A percentile compares a stretch with the other conserved stretches of the same genome.
phyloP scores from a whole-genome alignment of 2,888 invertebrate genomes.

The Lamellibrachia satsuma region DNA sequence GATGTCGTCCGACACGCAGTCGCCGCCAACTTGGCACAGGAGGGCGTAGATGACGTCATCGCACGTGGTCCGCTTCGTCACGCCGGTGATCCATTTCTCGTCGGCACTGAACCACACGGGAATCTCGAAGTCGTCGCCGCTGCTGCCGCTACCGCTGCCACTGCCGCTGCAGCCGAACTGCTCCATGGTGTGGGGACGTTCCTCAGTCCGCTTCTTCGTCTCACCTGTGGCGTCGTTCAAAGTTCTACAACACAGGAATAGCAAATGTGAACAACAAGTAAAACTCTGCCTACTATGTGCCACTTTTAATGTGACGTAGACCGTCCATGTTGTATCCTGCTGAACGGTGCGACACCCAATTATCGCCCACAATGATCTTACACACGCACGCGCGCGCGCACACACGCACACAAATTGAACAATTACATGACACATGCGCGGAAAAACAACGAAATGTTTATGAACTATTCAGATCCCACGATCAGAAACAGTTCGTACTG shows the following conservation, averaged over 20 bases:
- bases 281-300: background rate
- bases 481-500: background rate
- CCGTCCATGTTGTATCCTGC: background rate
- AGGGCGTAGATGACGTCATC: slow-evolving; percentile 80
- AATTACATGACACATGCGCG: background rate
- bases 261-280: background rate
- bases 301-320: background rate
- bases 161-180: background rate
- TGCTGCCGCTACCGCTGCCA: background rate
- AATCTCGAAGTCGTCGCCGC: slow-evolving; percentile 33
- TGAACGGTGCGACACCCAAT: background rate
- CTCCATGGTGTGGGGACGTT: background rate
- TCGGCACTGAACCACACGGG: slow-evolving; percentile 78
- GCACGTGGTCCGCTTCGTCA: slow-evolving; percentile 80
- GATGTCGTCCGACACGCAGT: slow-evolving; percentile 80
- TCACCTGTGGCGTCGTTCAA: background rate
- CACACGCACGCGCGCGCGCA: background rate
- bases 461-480: background rate
- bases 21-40: slow-evolving; percentile 63
- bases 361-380: background rate
- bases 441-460: background rate
- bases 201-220: background rate
- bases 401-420: background rate
- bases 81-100: slow-evolving; percentile 83
- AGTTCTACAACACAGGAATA: background rate